Evolutionary conservation across 2,113 vertebrate genomes (phyloP).

Genomic region (Brachionichthys hirsutus): DNA sequence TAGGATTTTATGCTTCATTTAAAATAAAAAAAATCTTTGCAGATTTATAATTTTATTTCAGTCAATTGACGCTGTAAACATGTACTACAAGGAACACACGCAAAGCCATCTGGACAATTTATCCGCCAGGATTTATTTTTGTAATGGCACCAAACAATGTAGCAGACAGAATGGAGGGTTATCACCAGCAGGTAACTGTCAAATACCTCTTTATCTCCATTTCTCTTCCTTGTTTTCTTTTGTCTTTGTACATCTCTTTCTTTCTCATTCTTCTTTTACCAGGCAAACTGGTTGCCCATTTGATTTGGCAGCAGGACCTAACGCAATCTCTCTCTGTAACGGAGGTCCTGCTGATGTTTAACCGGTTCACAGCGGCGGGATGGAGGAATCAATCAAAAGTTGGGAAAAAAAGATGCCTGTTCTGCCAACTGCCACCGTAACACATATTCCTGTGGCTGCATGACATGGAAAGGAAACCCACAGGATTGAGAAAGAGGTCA

Average conservation of each 20-base stretch:
- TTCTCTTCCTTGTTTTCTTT: slow-evolving; percentile 2
- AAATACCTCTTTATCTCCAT: slow-evolving; percentile 2
- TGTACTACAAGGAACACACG: slow-evolving; percentile 4
- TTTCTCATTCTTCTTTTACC: slow-evolving; percentile 27
- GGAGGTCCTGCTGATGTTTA: slow-evolving; percentile 65
- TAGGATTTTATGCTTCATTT: no score
- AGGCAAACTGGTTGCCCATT: slow-evolving; percentile 70
- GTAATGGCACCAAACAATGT: slow-evolving; percentile 48
- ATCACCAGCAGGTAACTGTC: slow-evolving; percentile 15
- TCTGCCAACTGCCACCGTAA: slow-evolving; percentile 37
- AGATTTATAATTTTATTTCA: slow-evolving; percentile 6
- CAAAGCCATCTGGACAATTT: slow-evolving; percentile 22
- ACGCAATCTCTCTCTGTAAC: slow-evolving; percentile 67
- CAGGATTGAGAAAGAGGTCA: slow-evolving; percentile 41
- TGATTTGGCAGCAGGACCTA: slow-evolving; percentile 67
- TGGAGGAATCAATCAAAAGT: slow-evolving; percentile 61
- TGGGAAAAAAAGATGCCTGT: slow-evolving; percentile 26
- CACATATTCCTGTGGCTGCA: slow-evolving; percentile 27
- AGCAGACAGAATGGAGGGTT: not conserved
- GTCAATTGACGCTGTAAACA: slow-evolving; percentile 13
- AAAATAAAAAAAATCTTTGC: not conserved
- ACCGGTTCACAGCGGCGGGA: slow-evolving; percentile 58
- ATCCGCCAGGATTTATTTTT: slow-evolving; percentile 69
- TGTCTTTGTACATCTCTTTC: slow-evolving; percentile 5
- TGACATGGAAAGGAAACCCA: slow-evolving; percentile 49